These are phyloP conservation scores for Melikaiella ostensackeni DNA, from an alignment of 2,888 invertebrate species.

Conservation along the genomic window DNA sequence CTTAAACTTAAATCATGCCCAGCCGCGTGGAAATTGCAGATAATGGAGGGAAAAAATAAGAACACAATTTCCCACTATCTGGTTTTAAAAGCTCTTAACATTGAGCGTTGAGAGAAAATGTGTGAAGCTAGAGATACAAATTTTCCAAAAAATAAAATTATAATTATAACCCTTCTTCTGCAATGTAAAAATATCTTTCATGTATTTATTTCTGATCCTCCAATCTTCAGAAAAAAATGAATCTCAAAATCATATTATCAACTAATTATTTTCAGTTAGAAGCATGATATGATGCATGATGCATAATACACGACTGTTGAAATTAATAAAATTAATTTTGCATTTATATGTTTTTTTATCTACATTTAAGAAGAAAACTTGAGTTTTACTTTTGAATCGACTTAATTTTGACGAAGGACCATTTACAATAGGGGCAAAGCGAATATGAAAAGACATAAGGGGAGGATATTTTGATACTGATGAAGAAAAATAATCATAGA, in stretches of 20 bases:
- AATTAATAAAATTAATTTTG: neutral
- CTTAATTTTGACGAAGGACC: slow-evolving; percentile 6
- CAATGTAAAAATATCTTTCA: neutral
- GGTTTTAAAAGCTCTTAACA: neutral
- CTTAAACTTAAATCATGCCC: neutral
- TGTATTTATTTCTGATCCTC: neutral
- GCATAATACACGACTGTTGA: neutral
- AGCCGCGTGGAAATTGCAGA: neutral
- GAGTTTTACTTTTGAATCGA: neutral
- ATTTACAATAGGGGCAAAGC: slow-evolving; percentile 4
- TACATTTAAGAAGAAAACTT: neutral
- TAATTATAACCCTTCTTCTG: neutral
- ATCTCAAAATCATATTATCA: neutral
- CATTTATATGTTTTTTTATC: neutral
- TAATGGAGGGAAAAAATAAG: slow-evolving; percentile 2
- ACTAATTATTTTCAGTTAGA: neutral
- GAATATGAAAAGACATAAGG: neutral
- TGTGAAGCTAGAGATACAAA: neutral
- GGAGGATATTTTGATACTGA: neutral
- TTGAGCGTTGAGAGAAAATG: neutral
- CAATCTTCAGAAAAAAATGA: neutral
- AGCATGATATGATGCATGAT: neutral
- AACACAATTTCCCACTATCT: neutral
- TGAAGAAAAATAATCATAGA: neutral
- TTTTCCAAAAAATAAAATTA: slow-evolving; percentile 4